Base-by-base conservation (phyloP, 2,113 vertebrate genomes). In the Microcebus murinus region DNA sequence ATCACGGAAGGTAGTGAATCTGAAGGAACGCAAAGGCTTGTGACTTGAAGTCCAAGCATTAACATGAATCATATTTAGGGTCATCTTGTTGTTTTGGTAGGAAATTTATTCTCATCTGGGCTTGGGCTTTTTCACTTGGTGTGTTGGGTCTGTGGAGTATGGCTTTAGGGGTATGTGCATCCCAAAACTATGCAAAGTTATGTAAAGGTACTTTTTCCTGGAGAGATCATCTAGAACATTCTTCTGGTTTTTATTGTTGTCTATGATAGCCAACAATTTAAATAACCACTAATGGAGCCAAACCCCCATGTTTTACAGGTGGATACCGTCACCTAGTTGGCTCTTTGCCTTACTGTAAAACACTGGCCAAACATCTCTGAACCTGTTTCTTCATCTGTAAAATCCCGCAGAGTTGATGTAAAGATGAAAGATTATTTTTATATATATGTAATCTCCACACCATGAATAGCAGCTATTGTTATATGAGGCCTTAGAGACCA, bases 331-430 rank as follows among this genome's bases (percentile, higher is more conserved):
- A 27, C 27, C 34, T 2, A 23, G 8, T 23, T 20, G 52, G 27
- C 10, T 20, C 1, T 18, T 14, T 27, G 31, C n/a, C 27, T 21
- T 48, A 12, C 21, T 11, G 12, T 55, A 8, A 59, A 71, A 29
- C 79, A 3, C 25, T 8, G n/a, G 15, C n/a, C 7, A 0, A 0
- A 4, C 52, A 11, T 4, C 0, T 18, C 31, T 3, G 27, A 15
- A 57, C 42, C 67, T 29, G 23, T 31, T 36, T 76, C 34, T 36
- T 81, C 39, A 39, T n/a, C n/a, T 63, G 34, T 68, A 11, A 15
- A 52, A 21, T 67, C 23, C 11, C 11, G 12, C 57, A 18, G 79
- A 84, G 55, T 6, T 25, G 63, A 45, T 6, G 3, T 50, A 6
- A 36, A 39, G 17, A 20, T 31, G 85, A 42, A 39, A 36, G 7